Percentiles rank a stretch among this genome's conserved stretches.
These are phyloP conservation scores for Calliopsis andreniformis DNA, from an alignment of 1,140 invertebrate genomes.

Conservation along the genomic window DNA sequence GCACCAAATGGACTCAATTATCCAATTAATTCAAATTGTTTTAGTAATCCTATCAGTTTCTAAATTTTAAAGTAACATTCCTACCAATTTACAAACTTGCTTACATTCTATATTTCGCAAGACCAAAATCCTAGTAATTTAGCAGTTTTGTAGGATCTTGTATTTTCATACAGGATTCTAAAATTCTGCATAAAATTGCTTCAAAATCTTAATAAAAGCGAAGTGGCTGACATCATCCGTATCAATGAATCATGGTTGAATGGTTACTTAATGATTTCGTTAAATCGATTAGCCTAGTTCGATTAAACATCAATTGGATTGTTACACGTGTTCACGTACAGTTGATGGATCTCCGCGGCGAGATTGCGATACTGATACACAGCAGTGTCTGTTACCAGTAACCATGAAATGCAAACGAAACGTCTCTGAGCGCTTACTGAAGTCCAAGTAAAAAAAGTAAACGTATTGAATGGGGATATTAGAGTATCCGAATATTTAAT, in stretches of 20 bases:
- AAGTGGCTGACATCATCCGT: not conserved
- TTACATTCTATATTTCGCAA: no score
- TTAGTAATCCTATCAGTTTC: no score
- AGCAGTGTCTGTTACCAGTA: slow-evolving; percentile 4
- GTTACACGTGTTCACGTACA: not conserved
- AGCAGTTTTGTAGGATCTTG: no score
- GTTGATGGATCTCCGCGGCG: slow-evolving; percentile 20
- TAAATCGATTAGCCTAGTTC: slow-evolving; percentile 48
- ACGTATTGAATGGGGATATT: not conserved
- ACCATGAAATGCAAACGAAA: not conserved
- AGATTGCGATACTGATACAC: slow-evolving; percentile 34
- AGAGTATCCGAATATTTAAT: no score
- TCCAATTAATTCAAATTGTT: no score
- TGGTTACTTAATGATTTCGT: slow-evolving; percentile 66
- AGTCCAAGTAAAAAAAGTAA: not conserved
- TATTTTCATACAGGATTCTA: no score
- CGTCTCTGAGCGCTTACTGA: not conserved
- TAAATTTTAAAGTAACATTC: no score
- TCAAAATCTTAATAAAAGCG: not conserved
- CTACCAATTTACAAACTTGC: no score
- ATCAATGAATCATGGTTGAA: slow-evolving; percentile 30
- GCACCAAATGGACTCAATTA: no score
- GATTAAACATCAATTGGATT: slow-evolving; percentile 40
- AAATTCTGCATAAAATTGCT: no score
- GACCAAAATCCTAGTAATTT: no score